Evolutionary conservation across 1,140 invertebrate genomes (phyloP).

Genomic region (Drosophila sproati): DNA sequence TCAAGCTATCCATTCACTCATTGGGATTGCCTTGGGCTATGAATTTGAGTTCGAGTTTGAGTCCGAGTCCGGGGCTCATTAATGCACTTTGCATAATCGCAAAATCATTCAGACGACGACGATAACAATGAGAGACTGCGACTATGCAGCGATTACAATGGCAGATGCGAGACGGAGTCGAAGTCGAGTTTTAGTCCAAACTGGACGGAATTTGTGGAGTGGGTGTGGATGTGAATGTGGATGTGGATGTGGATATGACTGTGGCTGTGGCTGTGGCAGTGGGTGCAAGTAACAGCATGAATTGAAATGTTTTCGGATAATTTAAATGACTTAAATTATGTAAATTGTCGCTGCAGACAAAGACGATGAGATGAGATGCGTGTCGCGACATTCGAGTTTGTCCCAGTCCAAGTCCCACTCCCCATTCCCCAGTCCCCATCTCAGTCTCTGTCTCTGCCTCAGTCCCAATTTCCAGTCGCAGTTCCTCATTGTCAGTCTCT

Average conservation of each 20-base stretch:
- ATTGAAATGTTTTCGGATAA: constrained; percentile 83
- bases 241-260: constrained; percentile 10
- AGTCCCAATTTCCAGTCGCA: constrained; percentile 14
- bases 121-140: constrained; percentile 39
- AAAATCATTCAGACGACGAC: constrained; percentile 75
- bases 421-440: too few relatives aligned
- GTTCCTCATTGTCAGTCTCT: constrained; percentile 36
- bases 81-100: constrained; percentile 81
- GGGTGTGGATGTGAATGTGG: constrained; percentile 8
- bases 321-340: constrained; percentile 84
- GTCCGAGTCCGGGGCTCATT: constrained; percentile 68
- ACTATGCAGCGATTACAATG: constrained; percentile 44
- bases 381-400: constrained; percentile 12
- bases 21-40: constrained; percentile 40
- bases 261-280: constrained; percentile 14
- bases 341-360: constrained; percentile 83
- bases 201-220: constrained; percentile 23
- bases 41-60: constrained; percentile 28
- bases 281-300: constrained; percentile 54
- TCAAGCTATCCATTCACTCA: constrained; percentile 49
- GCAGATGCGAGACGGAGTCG: constrained; percentile 14
- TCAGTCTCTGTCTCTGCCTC: not conserved
- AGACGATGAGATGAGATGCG: constrained; percentile 33
- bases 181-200: constrained; percentile 12
- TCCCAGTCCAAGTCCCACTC: not conserved